Conservation (phyloP, 2,113 vertebrate species). For the Mormyrus iriodes region DNA sequence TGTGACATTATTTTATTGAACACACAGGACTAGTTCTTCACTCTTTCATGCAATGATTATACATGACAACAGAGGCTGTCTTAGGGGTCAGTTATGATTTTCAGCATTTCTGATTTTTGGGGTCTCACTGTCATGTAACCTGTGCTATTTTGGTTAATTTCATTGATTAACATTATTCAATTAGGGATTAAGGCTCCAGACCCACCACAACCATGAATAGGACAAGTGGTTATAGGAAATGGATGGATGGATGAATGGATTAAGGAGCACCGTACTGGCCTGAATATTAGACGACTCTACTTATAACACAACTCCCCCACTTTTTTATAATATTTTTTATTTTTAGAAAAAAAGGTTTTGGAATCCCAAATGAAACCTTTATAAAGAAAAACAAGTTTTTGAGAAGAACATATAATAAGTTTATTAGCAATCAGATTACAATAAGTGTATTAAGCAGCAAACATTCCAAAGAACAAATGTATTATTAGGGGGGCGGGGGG, state of each 20-base stretch:
- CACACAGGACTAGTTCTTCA: not conserved
- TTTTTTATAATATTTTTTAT: too few species aligned
- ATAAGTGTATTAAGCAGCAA: too few species aligned
- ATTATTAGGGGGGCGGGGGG: too few species aligned
- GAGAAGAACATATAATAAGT: too few species aligned
- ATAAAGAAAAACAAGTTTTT: too few species aligned
- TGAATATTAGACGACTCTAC: too few species aligned
- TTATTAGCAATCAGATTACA: too few species aligned
- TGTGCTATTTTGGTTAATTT: not conserved
- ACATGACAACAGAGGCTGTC: not conserved
- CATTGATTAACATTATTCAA: not conserved
- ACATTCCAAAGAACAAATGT: too few species aligned
- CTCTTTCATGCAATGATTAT: not conserved
- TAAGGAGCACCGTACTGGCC: too few species aligned
- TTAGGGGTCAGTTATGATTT: not conserved
- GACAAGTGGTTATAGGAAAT: not conserved
- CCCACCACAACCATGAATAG: not conserved
- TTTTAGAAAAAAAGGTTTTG: too few species aligned
- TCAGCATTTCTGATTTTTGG: not conserved
- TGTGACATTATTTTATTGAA: not conserved
- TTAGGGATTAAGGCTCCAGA: not conserved
- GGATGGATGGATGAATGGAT: not conserved
- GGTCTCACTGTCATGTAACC: not conserved
- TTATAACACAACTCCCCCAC: too few species aligned
- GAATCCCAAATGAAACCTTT: too few species aligned